phyloP scores from a whole-genome alignment of 2,797 vertebrate species.

The Karalla daura region DNA sequence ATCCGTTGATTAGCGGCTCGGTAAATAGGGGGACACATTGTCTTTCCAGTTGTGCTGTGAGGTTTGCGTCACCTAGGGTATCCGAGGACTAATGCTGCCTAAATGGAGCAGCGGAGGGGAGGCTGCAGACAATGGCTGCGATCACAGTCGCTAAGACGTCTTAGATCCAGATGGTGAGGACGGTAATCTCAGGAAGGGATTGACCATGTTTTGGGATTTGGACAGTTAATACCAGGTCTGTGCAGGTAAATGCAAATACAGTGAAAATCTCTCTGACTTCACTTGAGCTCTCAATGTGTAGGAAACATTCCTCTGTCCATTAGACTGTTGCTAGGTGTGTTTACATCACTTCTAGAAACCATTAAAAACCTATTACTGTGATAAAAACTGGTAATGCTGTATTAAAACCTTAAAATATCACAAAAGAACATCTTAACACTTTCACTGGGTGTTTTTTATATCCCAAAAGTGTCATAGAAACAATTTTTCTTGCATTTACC shows the following conservation, averaged over 20 bases:
- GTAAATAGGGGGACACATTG: constrained; percentile 50
- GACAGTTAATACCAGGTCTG: background rate
- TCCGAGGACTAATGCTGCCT: constrained; percentile 28
- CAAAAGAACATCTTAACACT: too few species aligned
- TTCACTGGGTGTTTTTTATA: too few species aligned
- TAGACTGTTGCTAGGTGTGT: background rate
- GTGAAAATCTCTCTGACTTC: background rate
- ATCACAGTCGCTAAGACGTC: constrained; percentile 22
- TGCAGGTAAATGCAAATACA: constrained; percentile 6
- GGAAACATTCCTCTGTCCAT: background rate
- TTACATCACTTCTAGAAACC: too few species aligned
- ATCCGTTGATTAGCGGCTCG: constrained; percentile 52
- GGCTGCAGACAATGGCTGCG: constrained; percentile 36
- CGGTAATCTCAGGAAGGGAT: constrained; percentile 49
- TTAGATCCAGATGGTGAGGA: constrained; percentile 22
- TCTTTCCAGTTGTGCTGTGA: constrained; percentile 27
- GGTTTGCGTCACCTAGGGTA: constrained; percentile 28
- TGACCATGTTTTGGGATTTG: constrained; percentile 36
- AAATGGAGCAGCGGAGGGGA: constrained; percentile 30
- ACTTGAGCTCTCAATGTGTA: background rate
- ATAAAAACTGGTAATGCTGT: too few species aligned
- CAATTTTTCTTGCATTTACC: too few species aligned
- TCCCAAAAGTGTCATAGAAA: too few species aligned
- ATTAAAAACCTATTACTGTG: too few species aligned
- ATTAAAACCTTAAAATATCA: too few species aligned